phyloP scores from a whole-genome alignment of 2,888 invertebrate genomes.

The Toxonevra muliebris region DNA sequence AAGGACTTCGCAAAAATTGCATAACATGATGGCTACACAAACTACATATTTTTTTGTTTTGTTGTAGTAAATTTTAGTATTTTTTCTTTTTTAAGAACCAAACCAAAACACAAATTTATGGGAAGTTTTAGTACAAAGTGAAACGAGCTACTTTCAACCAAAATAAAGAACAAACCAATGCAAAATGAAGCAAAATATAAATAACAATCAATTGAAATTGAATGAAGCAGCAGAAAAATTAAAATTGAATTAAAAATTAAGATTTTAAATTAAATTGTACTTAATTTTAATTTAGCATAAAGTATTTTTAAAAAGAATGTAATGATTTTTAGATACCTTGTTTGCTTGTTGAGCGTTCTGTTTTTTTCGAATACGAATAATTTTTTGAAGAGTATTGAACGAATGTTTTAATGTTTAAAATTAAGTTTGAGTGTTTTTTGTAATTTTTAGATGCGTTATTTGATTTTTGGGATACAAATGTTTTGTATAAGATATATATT shows the following conservation, averaged over 20 bases:
- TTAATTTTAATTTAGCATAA: not conserved
- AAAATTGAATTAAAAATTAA: constrained; percentile 19
- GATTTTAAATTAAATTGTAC: not conserved
- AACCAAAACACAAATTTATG: no score
- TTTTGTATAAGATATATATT: constrained; percentile 42
- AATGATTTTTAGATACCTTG: constrained; percentile 58
- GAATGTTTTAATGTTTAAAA: constrained; percentile 27
- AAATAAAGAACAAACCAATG: not conserved
- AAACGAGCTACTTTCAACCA: constrained; percentile 10
- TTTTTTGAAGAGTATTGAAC: constrained; percentile 7
- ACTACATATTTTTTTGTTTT: no score
- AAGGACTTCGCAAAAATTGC: no score
- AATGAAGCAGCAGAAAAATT: constrained; percentile 8
- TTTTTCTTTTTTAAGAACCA: no score
- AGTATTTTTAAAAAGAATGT: not conserved
- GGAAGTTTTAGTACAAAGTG: not conserved
- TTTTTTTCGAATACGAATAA: constrained; percentile 40
- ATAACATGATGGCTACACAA: no score
- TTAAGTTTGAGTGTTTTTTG: constrained; percentile 31
- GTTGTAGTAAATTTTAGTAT: no score
- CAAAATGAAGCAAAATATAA: constrained; percentile 4
- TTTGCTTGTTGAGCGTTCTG: constrained; percentile 65
- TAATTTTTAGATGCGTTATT: constrained; percentile 41
- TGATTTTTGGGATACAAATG: constrained; percentile 26
- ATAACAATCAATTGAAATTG: not conserved